Evolutionary conservation across 2,797 vertebrate species (phyloP).

Genomic region (Ara ararauna): DNA sequence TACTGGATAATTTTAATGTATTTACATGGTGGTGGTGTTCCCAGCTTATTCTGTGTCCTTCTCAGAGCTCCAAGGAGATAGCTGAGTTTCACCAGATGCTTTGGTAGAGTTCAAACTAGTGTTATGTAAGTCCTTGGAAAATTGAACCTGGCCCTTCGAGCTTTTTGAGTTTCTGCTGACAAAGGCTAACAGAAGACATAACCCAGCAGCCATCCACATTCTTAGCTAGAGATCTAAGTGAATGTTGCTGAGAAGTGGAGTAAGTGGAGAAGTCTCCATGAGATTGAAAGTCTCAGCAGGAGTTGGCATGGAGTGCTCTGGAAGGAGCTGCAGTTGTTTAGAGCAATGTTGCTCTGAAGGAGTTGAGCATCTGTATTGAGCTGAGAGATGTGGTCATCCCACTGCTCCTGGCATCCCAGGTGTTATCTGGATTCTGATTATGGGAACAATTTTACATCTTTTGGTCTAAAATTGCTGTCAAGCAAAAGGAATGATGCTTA

Average conservation of each 20-base stretch:
- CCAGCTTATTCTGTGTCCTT: not conserved
- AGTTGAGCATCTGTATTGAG: not conserved
- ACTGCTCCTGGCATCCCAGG: not conserved
- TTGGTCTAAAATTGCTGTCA: conserved; percentile 3
- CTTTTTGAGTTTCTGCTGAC: not conserved
- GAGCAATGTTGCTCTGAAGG: not conserved
- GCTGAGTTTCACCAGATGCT: not conserved
- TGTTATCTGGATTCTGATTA: not conserved
- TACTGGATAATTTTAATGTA: not conserved
- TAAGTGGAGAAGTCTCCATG: not conserved
- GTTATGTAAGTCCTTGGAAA: not conserved
- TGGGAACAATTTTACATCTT: not conserved
- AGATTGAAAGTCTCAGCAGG: not conserved
- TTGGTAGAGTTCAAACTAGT: not conserved
- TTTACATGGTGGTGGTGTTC: not conserved
- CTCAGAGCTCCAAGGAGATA: not conserved
- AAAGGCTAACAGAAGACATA: not conserved
- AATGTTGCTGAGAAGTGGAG: not conserved
- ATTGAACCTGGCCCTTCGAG: not conserved
- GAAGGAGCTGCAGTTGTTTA: not conserved
- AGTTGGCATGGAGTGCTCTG: not conserved
- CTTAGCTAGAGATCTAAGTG: not conserved
- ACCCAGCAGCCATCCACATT: not conserved
- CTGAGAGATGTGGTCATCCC: not conserved
- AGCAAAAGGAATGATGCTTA: not conserved